phyloP scores from a whole-genome alignment of 2,113 vertebrate genomes.

The Ictalurus furcatus region DNA sequence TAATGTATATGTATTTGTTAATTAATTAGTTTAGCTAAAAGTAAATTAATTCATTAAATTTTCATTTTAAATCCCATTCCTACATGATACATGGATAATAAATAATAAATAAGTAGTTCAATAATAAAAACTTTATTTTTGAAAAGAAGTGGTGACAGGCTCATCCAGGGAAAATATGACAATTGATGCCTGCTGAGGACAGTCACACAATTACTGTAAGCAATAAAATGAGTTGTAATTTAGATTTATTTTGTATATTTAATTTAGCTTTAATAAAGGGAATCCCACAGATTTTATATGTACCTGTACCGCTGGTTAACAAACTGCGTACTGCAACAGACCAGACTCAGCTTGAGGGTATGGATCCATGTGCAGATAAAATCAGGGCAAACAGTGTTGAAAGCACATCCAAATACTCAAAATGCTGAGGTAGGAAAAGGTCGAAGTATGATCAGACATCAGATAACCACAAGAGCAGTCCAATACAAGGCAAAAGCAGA shows the following conservation, averaged over 20 bases:
- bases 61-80: background rate
- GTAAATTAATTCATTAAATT: background rate
- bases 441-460: background rate
- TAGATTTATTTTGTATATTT: conserved; percentile 1
- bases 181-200: background rate
- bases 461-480: background rate
- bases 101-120: background rate
- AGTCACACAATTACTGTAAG: background rate
- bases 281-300: background rate
- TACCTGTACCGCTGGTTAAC: background rate
- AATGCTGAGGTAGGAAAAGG: background rate
- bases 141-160: background rate
- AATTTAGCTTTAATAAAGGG: background rate
- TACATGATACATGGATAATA: background rate
- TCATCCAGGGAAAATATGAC: background rate
- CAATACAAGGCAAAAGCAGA: background rate
- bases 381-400: background rate
- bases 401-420: background rate
- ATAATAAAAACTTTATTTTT: background rate
- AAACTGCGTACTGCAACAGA: background rate
- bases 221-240: background rate
- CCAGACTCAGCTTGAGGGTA: background rate
- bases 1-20: background rate
- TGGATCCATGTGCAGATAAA: background rate
- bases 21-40: background rate